Evolutionary conservation across 2,888 invertebrate species (phyloP), one percentile per base, ranked within the genome.

Genomic region (Neuroscelio doddi): DNA sequence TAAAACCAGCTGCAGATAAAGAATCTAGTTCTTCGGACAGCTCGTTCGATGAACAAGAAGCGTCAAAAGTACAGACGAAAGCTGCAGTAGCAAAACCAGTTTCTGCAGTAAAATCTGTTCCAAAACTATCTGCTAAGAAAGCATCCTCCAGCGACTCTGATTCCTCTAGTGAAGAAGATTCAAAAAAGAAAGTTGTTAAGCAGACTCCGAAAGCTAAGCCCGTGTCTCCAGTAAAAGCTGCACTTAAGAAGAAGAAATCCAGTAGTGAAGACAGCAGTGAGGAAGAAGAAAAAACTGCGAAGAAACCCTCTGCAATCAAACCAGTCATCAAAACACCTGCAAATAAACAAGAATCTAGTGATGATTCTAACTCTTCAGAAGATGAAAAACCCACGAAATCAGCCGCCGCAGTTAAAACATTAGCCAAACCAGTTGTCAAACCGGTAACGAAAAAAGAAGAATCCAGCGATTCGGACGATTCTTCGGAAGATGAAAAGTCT

Each of bases 361-460:
- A 66, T 10, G 65, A 71, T 14, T 59, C 56, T 44, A 82, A 85
- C 17, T 70, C 68, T 29, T 69, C 63, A 17, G 67, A 79, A 38
- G 70, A 74, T 2, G 71, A 72, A 45, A 39, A 64, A 8, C 44
- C 65, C 26, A 68, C 70, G 47, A 73, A 71, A 27, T 36, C 29
- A 26, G 47, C 38, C n/a, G n/a, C n/a, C n/a, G n/a, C n/a, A 26
- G 29, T n/a, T n/a, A 39, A 61, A 27, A 46, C 71, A 15, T 52
- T 41, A 49, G 70, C 71, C 47, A 56, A 63, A 17, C 49, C 66
- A n/a, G 39, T 57, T 55, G 15, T 68, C 21, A 75, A 78, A 53
- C n/a, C 51, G n/a, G 47, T 51, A 12, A 56, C 34, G 0, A 32
- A 71, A 65, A 26, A 49, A 17, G 27, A 17, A 1, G 39, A 45